These are phyloP conservation scores for Takifugu bimaculatus DNA, from an alignment of 2,113 vertebrate species.

Conservation along the genomic window DNA sequence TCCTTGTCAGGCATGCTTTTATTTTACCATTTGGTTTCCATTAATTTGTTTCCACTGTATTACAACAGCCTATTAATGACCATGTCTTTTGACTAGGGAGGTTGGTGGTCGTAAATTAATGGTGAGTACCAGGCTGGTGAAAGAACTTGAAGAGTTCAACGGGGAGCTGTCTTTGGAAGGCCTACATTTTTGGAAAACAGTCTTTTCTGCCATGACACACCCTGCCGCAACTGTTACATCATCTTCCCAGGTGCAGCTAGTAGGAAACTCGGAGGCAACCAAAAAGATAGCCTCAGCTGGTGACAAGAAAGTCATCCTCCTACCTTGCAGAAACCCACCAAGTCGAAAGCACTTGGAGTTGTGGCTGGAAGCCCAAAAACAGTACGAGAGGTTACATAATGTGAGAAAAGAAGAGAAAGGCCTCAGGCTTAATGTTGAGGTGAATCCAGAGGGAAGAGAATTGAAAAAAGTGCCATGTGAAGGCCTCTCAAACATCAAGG, in stretches of 20 bases:
- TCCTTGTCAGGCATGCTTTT: too few species aligned
- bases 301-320: conserved; percentile 88
- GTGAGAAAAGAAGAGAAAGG: conserved; percentile 34
- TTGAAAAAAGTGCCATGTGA: conserved; percentile 30
- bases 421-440: conserved; percentile 2
- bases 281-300: conserved; percentile 60
- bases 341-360: conserved; percentile 84
- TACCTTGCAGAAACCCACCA: conserved; percentile 94
- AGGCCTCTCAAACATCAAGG: conserved; percentile 49
- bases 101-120: conserved; percentile 86
- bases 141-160: conserved; percentile 87
- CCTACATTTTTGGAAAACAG: conserved; percentile 93
- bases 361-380: conserved; percentile 93
- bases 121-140: conserved; percentile 84
- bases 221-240: conserved; percentile 74
- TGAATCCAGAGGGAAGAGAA: neutral
- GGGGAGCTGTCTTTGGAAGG: conserved; percentile 92
- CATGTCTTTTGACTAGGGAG: conserved; percentile 76
- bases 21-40: too few species aligned
- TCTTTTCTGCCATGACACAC: conserved; percentile 91
- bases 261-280: conserved; percentile 43
- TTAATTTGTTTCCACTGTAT: neutral
- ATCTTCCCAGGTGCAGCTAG: conserved; percentile 61
- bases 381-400: conserved; percentile 84
- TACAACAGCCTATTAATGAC: neutral